These are phyloP conservation scores for Drosophila meridionalis DNA, from an alignment of 2,888 invertebrate genomes.

Conservation along the genomic window DNA sequence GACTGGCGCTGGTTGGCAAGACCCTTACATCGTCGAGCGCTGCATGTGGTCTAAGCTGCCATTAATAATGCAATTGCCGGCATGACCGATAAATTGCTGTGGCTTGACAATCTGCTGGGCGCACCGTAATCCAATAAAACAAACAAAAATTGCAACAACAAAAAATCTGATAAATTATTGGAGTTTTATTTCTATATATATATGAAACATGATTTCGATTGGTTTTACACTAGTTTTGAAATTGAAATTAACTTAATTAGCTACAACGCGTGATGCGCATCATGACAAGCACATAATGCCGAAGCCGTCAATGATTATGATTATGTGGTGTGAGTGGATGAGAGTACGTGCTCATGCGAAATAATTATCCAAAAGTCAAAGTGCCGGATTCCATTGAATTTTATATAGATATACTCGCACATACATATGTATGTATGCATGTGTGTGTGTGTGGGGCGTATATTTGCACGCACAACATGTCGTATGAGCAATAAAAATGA, in stretches of 20 bases:
- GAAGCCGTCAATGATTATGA: neutral
- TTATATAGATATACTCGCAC: neutral
- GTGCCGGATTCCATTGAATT: slow-evolving; percentile 56
- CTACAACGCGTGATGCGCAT: slow-evolving; percentile 15
- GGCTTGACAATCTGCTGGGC: slow-evolving; percentile 66
- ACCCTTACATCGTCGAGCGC: slow-evolving; percentile 30
- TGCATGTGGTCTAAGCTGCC: slow-evolving; percentile 63
- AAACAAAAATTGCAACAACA: slow-evolving; percentile 7
- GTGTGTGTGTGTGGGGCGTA: neutral
- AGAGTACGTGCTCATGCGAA: slow-evolving; percentile 21
- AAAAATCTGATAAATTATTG: neutral
- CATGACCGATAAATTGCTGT: slow-evolving; percentile 69
- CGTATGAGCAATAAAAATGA: slow-evolving; percentile 71
- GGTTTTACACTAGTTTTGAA: slow-evolving; percentile 19
- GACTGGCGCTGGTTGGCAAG: slow-evolving; percentile 30
- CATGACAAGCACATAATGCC: slow-evolving; percentile 31
- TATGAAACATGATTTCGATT: slow-evolving; percentile 14
- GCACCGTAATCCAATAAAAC: slow-evolving; percentile 54
- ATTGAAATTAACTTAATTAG: slow-evolving; percentile 40
- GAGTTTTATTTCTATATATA: slow-evolving; percentile 3
- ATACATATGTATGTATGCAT: neutral
- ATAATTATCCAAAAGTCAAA: slow-evolving; percentile 64
- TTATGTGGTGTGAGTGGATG: neutral
- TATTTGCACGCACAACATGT: slow-evolving; percentile 64
- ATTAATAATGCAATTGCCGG: slow-evolving; percentile 75